These are phyloP conservation scores for Leptopilina drosophilae DNA, from an alignment of 2,888 invertebrate genomes.

Conservation along the genomic window DNA sequence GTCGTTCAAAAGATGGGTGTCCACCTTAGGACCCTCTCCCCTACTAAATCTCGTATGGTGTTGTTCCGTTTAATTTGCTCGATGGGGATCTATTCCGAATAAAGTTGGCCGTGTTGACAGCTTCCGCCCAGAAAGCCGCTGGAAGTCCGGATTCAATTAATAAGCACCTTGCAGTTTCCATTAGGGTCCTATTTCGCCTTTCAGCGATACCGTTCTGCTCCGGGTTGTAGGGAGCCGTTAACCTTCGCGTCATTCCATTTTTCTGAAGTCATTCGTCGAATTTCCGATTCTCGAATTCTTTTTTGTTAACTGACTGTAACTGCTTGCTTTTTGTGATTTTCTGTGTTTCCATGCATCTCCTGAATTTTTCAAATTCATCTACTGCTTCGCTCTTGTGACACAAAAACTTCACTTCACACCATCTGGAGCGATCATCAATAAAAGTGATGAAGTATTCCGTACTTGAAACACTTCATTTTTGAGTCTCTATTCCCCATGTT, in stretches of 20 bases:
- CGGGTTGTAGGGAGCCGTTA: conserved; percentile 60
- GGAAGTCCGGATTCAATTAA: conserved; percentile 56
- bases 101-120: conserved; percentile 57
- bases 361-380: conserved; percentile 53
- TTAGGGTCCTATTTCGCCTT: conserved; percentile 54
- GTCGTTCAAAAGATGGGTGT: too few relatives aligned
- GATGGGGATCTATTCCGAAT: conserved; percentile 43
- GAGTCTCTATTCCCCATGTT: too few relatives aligned
- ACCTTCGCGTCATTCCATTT: conserved; percentile 55
- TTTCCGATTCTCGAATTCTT: conserved; percentile 54
- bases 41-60: conserved; percentile 54
- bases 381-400: conserved; percentile 53
- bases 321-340: conserved; percentile 53
- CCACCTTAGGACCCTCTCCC: too few relatives aligned
- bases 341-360: conserved; percentile 50
- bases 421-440: too few relatives aligned
- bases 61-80: conserved; percentile 45
- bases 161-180: conserved; percentile 62
- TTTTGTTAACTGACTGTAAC: conserved; percentile 34
- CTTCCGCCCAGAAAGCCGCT: conserved; percentile 58
- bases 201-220: conserved; percentile 61
- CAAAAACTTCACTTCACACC: conserved; percentile 49
- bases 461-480: too few relatives aligned
- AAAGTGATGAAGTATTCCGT: too few relatives aligned
- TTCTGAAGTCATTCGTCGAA: conserved; percentile 57